phyloP scores from a whole-genome alignment of 2,888 invertebrate genomes.

The Drosophila seclusa region DNA sequence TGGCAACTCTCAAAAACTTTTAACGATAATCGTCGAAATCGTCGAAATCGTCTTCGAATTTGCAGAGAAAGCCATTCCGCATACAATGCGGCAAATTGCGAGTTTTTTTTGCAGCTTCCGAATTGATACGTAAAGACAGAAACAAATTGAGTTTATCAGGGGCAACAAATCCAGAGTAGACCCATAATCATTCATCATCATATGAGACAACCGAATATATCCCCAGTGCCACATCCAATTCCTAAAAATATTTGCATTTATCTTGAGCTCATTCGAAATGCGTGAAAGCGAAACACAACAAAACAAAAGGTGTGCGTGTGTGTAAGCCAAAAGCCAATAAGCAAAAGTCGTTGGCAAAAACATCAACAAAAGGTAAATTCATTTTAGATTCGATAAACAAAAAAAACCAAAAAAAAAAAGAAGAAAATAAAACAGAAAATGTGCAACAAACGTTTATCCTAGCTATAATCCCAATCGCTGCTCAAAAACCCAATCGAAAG shows the following conservation, averaged over 20 bases:
- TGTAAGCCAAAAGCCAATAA: slow-evolving; percentile 67
- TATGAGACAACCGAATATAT: slow-evolving; percentile 52
- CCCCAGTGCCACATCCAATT: not conserved
- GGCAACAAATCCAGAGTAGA: slow-evolving; percentile 65
- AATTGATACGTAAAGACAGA: slow-evolving; percentile 34
- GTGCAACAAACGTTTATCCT: slow-evolving; percentile 67
- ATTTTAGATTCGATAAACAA: slow-evolving; percentile 68
- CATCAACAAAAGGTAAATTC: slow-evolving; percentile 72
- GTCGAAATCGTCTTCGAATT: slow-evolving; percentile 23
- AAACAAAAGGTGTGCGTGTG: slow-evolving; percentile 31
- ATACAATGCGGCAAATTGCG: slow-evolving; percentile 56
- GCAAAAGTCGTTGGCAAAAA: slow-evolving; percentile 66
- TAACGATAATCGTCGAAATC: slow-evolving; percentile 41
- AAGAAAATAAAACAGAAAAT: slow-evolving; percentile 60
- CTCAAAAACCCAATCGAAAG: slow-evolving; percentile 20
- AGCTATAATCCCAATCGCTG: slow-evolving; percentile 37
- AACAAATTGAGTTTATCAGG: slow-evolving; percentile 76
- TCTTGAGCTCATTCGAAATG: slow-evolving; percentile 70
- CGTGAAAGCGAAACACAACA: slow-evolving; percentile 66
- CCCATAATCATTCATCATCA: slow-evolving; percentile 73
- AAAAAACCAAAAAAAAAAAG: slow-evolving; percentile 45
- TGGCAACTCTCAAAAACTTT: slow-evolving; percentile 54
- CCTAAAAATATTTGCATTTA: slow-evolving; percentile 71
- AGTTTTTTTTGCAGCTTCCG: not conserved
- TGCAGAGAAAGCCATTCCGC: slow-evolving; percentile 12